Percentiles rank a stretch among this genome's conserved stretches.
phyloP scores from a whole-genome alignment of 2,888 invertebrate species.

The Alloplasta piceator region DNA sequence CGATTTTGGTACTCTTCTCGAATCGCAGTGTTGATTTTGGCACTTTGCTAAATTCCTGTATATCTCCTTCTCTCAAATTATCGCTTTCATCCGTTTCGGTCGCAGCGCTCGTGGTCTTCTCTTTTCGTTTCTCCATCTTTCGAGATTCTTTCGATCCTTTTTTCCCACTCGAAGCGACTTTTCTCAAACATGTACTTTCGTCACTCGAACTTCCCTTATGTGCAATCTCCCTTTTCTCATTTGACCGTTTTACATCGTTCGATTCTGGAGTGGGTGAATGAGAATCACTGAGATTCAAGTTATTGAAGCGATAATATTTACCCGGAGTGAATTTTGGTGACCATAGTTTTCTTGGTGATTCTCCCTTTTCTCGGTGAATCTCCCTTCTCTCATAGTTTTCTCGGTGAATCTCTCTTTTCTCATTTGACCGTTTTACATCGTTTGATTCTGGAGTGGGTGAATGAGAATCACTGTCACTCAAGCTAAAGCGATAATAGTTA shows the following conservation, averaged over 20 bases:
- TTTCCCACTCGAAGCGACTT: constrained; percentile 10
- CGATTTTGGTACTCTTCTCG: constrained; percentile 20
- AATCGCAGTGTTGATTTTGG: background rate
- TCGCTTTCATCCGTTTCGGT: background rate
- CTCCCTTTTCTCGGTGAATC: too few relatives aligned
- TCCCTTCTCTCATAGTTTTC: too few relatives aligned
- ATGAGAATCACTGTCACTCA: background rate
- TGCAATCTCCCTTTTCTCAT: background rate
- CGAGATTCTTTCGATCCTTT: constrained; percentile 31
- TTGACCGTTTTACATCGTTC: background rate
- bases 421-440: background rate
- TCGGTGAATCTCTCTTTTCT: background rate
- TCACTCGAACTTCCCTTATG: constrained; percentile 27
- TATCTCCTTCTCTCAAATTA: background rate
- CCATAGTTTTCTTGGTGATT: too few relatives aligned
- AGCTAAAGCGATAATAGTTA: too few relatives aligned
- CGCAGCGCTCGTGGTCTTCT: background rate
- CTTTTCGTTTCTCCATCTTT: constrained; percentile 8
- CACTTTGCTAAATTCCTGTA: background rate
- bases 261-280: background rate
- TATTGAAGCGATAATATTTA: too few relatives aligned
- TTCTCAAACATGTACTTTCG: constrained; percentile 23
- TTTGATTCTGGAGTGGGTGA: background rate
- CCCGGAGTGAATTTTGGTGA: too few relatives aligned
- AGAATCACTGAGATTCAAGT: constrained; percentile 1